These are phyloP conservation scores for Cecropterus lyciades DNA, from an alignment of 1,140 invertebrate species.

Conservation along the genomic window DNA sequence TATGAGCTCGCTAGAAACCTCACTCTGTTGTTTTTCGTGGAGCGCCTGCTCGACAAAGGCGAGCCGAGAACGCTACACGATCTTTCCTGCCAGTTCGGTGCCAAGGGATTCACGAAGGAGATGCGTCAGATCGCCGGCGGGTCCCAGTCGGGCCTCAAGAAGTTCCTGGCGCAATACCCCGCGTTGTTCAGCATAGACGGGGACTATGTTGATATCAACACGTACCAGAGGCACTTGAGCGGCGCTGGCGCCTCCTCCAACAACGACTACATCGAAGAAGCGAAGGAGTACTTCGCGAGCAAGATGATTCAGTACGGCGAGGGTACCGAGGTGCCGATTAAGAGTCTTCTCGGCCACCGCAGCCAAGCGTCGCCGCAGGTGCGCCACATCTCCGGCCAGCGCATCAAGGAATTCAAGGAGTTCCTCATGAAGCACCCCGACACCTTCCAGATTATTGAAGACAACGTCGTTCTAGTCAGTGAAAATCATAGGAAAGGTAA, in stretches of 20 bases:
- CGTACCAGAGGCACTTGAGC: slow-evolving; percentile 86
- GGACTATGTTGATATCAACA: slow-evolving; percentile 95
- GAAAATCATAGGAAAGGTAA: slow-evolving; percentile 85
- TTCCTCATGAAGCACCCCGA: slow-evolving; percentile 94
- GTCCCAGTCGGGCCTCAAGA: slow-evolving; percentile 96
- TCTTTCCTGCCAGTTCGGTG: slow-evolving; percentile 97
- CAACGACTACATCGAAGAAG: slow-evolving; percentile 95
- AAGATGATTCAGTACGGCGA: slow-evolving; percentile 95
- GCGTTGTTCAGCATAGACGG: slow-evolving; percentile 95
- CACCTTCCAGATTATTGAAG: slow-evolving; percentile 94
- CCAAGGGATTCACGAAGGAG: slow-evolving; percentile 97
- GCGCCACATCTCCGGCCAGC: slow-evolving; percentile 96
- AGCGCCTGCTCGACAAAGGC: slow-evolving; percentile 96
- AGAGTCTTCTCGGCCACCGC: slow-evolving; percentile 95
- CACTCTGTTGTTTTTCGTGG: slow-evolving; percentile 98
- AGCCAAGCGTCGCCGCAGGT: slow-evolving; percentile 98
- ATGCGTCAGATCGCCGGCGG: slow-evolving; percentile 97
- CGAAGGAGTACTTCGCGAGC: slow-evolving; percentile 96
- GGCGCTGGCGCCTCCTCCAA: slow-evolving; percentile 85
- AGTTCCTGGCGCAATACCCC: slow-evolving; percentile 95
- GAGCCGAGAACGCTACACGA: slow-evolving; percentile 97
- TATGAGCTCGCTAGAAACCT: slow-evolving; percentile 97
- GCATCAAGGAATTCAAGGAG: slow-evolving; percentile 96
- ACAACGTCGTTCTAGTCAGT: slow-evolving; percentile 88
- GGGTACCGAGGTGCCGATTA: slow-evolving; percentile 96